These are phyloP conservation scores for Silurus asotus DNA, from an alignment of 2,113 vertebrate genomes.

Conservation along the genomic window DNA sequence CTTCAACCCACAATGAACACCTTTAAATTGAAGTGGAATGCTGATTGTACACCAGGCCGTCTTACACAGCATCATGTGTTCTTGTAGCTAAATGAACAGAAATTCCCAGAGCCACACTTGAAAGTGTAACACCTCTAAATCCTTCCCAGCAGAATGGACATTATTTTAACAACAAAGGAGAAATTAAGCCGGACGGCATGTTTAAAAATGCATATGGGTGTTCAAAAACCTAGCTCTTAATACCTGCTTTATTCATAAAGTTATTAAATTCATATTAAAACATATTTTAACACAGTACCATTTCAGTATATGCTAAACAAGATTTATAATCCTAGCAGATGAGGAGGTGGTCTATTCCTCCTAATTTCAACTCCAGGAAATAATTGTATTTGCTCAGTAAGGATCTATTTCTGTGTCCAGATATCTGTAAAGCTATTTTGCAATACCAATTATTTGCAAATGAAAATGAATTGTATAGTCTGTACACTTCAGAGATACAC, in stretches of 20 bases:
- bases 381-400: neutral
- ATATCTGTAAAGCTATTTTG: neutral
- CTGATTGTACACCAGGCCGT: too few species aligned
- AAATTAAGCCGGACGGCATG: too few species aligned
- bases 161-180: too few species aligned
- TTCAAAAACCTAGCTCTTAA: neutral
- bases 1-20: neutral
- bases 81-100: neutral
- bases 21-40: neutral
- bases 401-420: neutral
- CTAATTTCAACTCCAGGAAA: neutral
- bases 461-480: neutral
- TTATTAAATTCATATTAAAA: neutral
- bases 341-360: neutral
- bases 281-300: neutral
- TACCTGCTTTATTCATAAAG: neutral
- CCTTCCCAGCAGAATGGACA: too few species aligned
- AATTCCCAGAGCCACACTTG: neutral
- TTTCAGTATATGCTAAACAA: neutral
- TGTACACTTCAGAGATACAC: neutral
- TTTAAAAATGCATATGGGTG: too few species aligned
- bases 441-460: too few species aligned
- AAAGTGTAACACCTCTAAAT: neutral
- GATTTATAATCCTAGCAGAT: neutral
- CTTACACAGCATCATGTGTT: neutral